phyloP scores from a whole-genome alignment of 2,797 vertebrate species.

The Buphagus erythrorhynchus region DNA sequence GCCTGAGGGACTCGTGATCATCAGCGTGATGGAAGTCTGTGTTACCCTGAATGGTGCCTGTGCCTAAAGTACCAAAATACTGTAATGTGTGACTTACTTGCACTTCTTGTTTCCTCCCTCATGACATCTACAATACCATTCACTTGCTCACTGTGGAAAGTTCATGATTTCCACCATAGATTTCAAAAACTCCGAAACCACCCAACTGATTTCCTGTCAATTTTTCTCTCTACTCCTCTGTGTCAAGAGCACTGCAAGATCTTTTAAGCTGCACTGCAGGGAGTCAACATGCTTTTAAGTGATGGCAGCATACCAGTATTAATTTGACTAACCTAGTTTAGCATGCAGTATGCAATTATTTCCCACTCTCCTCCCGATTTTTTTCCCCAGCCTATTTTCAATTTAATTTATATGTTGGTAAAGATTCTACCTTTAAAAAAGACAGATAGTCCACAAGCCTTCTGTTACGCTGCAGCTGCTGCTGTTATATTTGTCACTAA shows the following conservation, averaged over 20 bases:
- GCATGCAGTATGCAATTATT: conserved; percentile 29
- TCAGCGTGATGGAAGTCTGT: neutral
- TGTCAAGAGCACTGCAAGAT: neutral
- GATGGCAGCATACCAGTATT: conserved; percentile 27
- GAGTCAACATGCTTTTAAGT: conserved; percentile 2
- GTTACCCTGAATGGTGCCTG: neutral
- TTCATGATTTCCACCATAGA: neutral
- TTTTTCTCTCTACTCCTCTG: neutral
- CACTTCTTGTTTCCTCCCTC: neutral
- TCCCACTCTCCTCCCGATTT: conserved; percentile 6
- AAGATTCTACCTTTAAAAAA: conserved; percentile 64
- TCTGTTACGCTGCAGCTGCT: conserved; percentile 52
- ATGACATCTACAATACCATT: neutral
- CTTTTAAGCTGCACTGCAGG: conserved; percentile 6
- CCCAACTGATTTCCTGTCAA: neutral
- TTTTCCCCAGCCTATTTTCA: conserved; percentile 42
- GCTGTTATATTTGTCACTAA: conserved; percentile 45
- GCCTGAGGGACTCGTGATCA: neutral
- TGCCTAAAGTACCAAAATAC: neutral
- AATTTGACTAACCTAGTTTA: conserved; percentile 58
- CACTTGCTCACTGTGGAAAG: neutral
- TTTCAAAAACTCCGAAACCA: neutral
- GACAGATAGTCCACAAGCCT: conserved; percentile 36
- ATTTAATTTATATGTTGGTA: conserved; percentile 54
- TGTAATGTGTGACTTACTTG: neutral